A percentile compares a stretch with the other conserved stretches of the same genome.
Evolutionary conservation across 92 coral and sea anemone genomes (phyloP).

Genomic region (Nematostella vectensis): DNA sequence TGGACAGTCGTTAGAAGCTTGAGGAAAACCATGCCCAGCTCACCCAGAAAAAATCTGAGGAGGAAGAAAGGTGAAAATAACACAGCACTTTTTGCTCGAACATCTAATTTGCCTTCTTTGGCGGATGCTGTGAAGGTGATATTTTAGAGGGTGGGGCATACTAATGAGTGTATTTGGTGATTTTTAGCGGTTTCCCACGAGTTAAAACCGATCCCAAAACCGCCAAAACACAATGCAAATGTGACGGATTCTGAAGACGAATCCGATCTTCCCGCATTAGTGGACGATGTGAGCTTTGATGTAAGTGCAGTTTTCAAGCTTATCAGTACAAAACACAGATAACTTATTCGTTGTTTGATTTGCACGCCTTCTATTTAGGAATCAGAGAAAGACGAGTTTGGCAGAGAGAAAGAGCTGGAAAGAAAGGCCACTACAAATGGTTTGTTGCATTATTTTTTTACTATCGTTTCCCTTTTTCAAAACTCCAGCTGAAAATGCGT

Average conservation of each 20-base stretch:
- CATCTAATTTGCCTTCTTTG: no score
- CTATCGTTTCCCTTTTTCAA: no score
- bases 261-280: neutral
- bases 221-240: neutral
- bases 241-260: neutral
- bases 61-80: constrained; percentile 13
- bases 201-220: neutral
- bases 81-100: no score
- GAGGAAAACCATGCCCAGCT: constrained; percentile 11
- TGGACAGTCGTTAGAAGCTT: constrained; percentile 16
- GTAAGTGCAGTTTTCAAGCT: no score
- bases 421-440: neutral
- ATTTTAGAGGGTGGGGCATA: no score
- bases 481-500: no score
- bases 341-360: no score
- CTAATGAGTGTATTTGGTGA: no score
- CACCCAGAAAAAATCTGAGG: neutral
- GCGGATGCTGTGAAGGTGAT: no score
- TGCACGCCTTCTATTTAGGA: no score
- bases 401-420: neutral
- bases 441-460: neutral
- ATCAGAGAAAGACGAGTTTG: neutral
- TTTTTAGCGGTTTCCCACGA: neutral
- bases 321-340: no score
- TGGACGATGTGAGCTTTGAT: neutral